Conservation (phyloP, 2,888 invertebrate genomes). For the Seira ritae region DNA sequence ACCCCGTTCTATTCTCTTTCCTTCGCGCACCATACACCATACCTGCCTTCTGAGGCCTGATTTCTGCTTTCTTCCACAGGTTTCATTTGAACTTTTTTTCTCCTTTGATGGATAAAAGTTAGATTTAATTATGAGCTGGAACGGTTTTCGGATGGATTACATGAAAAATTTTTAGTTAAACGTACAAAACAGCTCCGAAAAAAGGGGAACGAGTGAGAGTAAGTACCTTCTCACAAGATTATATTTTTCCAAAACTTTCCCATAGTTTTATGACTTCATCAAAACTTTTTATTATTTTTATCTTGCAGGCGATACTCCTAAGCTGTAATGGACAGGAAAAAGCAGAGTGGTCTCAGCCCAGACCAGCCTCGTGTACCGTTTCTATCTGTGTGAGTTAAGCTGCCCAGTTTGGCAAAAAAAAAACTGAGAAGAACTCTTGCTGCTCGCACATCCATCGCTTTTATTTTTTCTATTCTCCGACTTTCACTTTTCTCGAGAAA, state of each 20-base stretch:
- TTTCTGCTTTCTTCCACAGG: conserved; percentile 3
- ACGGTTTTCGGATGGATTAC: background rate
- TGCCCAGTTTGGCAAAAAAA: background rate
- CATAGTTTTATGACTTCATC: conserved; percentile 16
- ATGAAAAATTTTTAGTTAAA: background rate
- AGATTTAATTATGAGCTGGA: conserved; percentile 10
- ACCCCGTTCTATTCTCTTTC: background rate
- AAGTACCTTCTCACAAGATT: background rate
- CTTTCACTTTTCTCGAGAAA: conserved; percentile 42
- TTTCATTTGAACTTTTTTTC: background rate
- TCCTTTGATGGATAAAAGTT: background rate
- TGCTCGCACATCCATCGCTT: too few species aligned
- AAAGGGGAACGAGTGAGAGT: too few species aligned
- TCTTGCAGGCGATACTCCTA: background rate
- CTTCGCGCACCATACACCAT: background rate
- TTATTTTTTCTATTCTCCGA: conserved; percentile 18
- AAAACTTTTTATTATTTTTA: conserved; percentile 16
- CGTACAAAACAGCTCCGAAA: background rate
- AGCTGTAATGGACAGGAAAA: conserved; percentile 11
- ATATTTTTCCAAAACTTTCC: background rate
- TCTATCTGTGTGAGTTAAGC: background rate
- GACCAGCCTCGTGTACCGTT: too few species aligned
- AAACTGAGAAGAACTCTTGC: background rate
- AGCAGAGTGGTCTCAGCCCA: background rate
- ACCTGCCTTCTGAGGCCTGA: background rate